These are phyloP conservation scores for Rhizomys pruinosus DNA, from an alignment of 2,113 vertebrate genomes.

Conservation along the genomic window DNA sequence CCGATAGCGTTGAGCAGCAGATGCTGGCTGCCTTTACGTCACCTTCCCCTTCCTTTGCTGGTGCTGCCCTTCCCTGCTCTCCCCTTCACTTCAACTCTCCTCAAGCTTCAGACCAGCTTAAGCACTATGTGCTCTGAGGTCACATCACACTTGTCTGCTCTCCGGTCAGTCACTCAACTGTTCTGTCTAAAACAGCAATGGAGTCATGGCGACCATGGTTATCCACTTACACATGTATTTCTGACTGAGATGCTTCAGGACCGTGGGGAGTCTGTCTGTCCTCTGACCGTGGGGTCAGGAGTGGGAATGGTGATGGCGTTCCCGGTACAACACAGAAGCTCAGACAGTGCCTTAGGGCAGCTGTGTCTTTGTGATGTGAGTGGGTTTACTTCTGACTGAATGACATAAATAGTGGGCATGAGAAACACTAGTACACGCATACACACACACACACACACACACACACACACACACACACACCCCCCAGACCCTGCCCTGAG, in stretches of 20 bases:
- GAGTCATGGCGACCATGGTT: neutral
- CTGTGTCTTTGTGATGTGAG: neutral
- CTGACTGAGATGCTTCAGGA: neutral
- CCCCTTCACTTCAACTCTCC: neutral
- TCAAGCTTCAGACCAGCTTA: neutral
- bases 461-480: rapidly evolving
- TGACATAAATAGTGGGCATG: neutral
- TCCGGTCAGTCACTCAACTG: neutral
- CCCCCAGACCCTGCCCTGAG: neutral
- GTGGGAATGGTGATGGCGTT: neutral
- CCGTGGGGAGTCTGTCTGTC: neutral
- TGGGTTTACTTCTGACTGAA: neutral
- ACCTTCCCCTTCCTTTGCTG: neutral
- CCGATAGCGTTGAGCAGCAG: rapidly evolving
- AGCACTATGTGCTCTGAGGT: neutral
- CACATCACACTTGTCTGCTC: neutral
- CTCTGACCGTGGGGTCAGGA: neutral
- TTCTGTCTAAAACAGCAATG: neutral
- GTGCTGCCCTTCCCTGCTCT: neutral
- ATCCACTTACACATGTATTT: neutral
- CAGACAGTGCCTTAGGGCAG: neutral
- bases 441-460: neutral
- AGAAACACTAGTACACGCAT: neutral
- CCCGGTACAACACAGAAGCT: neutral
- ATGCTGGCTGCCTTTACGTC: neutral